These are phyloP conservation scores for Agrilus cyanescens DNA, from an alignment of 2,888 invertebrate species.

Conservation along the genomic window DNA sequence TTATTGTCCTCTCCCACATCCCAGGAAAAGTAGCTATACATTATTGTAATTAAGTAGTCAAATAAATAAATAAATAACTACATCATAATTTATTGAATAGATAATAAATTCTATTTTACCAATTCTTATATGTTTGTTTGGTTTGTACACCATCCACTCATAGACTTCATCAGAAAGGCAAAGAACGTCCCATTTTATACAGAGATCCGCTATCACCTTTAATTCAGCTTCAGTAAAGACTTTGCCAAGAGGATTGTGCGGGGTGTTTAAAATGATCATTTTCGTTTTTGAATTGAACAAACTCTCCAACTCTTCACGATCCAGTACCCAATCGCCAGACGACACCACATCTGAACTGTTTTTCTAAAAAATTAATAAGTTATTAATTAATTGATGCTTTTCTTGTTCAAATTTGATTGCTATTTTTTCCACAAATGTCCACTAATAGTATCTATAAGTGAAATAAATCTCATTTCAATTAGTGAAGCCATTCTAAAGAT, in stretches of 20 bases:
- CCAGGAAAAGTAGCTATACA: constrained; percentile 71
- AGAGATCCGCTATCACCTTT: constrained; percentile 69
- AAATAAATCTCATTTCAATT: no score
- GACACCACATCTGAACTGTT: constrained; percentile 37
- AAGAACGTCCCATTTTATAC: constrained; percentile 83
- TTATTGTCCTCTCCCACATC: constrained; percentile 97
- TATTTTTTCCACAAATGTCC: no score
- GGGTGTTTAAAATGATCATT: constrained; percentile 91
- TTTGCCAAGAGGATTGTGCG: constrained; percentile 96
- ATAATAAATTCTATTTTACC: constrained; percentile 45
- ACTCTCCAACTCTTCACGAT: constrained; percentile 64
- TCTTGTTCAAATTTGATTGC: no score
- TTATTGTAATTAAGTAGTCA: neutral
- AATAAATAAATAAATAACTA: neutral
- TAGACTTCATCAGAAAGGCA: constrained; percentile 97
- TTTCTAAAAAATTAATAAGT: constrained; percentile 19
- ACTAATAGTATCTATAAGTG: no score
- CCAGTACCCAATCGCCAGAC: constrained; percentile 84
- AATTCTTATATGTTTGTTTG: constrained; percentile 76
- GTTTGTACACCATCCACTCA: constrained; percentile 89
- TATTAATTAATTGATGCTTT: no score
- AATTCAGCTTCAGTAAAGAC: constrained; percentile 62
- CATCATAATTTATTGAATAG: no score
- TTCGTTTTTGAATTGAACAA: constrained; percentile 85
- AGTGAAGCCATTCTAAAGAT: no score